Evolutionary conservation across 2,888 invertebrate species (phyloP), one percentile per base, ranked within the genome.

Genomic region (Drosophila picticornis): DNA sequence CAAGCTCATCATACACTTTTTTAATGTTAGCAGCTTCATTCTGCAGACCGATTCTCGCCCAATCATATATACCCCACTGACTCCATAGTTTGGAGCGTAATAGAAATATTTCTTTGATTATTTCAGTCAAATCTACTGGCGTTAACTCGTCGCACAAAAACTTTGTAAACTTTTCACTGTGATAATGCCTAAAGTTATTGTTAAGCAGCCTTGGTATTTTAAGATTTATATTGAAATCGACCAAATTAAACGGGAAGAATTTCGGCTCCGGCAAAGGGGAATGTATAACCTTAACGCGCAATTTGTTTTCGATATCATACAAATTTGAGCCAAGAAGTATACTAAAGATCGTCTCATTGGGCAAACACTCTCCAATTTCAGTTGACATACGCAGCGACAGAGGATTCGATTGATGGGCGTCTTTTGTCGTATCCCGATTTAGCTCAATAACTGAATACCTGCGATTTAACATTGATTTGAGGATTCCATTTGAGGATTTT

Each of bases 11-110:
- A n/a, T 29, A 2, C 3, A 51, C 6, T 29, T 29, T 19, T 19
- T 29, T 1, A 29, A 51, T 19, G n/a, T 51, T 29, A 6, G 1
- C 11, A 27, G 51, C 51, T 29, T 51, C 51, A 29, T 29, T 51
- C 19, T 29, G 51, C 11, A 51, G n/a, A 4, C 2, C 27, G n/a
- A 6, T 51, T 51, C 51, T 19, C 6, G 29, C 51, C 51, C 51
- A 51, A 19, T 51, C 51, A 51, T 51, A 51, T 19, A 51, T 29
- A 19, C 51, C 51, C 51, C 51, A 51, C 11, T 51, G 51, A 29
- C 5, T 51, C 51, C 51, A 51, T 19, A 51, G 19, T 11, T 11
- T 29, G 1, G 51, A 6, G 51, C n/a, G n/a, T 27, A 51, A n/a
- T 19, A 10, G 0, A 19, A n/a, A 6, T 27, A 50, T 29, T 27